Evolutionary conservation across 2,888 invertebrate species (phyloP).

Genomic region (Cryptus armator): DNA sequence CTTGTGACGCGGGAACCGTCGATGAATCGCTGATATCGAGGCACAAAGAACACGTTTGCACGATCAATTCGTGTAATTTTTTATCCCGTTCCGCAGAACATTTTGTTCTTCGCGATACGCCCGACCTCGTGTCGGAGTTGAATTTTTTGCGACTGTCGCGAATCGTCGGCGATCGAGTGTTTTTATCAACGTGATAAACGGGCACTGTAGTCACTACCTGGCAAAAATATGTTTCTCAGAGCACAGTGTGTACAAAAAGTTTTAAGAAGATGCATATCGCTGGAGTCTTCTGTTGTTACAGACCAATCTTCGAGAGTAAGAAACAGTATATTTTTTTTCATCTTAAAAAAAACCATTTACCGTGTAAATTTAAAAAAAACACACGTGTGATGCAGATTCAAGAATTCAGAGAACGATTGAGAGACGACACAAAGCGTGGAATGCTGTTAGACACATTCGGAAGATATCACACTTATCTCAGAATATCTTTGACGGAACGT

Average conservation of each 20-base stretch:
- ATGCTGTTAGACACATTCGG: conserved; percentile 93
- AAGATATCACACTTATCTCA: conserved; percentile 95
- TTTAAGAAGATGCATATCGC: conserved; percentile 46
- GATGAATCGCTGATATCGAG: conserved; percentile 12
- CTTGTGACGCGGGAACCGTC: not conserved
- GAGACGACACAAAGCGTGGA: conserved; percentile 65
- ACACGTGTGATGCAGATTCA: conserved; percentile 77
- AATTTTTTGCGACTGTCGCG: not conserved
- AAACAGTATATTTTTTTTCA: no score
- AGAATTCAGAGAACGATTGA: conserved; percentile 75
- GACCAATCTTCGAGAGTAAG: conserved; percentile 65
- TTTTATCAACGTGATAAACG: conserved; percentile 18
- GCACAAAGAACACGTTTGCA: not conserved
- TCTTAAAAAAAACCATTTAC: not conserved
- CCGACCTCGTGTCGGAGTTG: not conserved
- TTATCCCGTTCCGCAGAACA: conserved; percentile 34
- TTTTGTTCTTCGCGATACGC: conserved; percentile 6
- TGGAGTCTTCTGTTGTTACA: conserved; percentile 44
- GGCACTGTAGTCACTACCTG: not conserved
- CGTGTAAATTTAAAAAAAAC: not conserved
- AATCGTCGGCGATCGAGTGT: not conserved
- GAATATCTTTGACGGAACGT: conserved; percentile 98
- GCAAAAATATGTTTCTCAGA: conserved; percentile 53
- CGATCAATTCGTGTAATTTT: conserved; percentile 8
- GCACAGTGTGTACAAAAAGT: conserved; percentile 33